Evolutionary conservation across 2,888 invertebrate species (phyloP), one percentile per base, ranked within the genome.

Genomic region (Macaria liturata): DNA sequence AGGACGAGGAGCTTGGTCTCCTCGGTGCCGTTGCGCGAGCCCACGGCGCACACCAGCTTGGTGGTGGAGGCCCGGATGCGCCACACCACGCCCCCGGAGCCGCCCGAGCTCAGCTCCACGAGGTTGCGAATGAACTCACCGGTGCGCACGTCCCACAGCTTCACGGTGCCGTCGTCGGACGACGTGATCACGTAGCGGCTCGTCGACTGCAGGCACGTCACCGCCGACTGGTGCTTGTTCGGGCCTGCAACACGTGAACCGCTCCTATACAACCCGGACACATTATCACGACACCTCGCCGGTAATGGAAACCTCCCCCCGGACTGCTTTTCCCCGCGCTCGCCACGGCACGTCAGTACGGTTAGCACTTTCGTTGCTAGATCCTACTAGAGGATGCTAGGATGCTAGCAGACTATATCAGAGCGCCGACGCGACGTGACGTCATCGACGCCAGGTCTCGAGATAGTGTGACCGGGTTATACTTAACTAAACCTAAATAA

Each of bases 71-170:
- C 98, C 30, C 94, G 89, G 66, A 99, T 98, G 49, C 99, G 94
- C 99, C 99, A 99, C 9, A 99, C 99, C 30, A 99, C 99, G 47
- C 99, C 99, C 3, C 99, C 99, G 47, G 97, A 97, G 3, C 99
- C 99, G 32, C 99, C 98, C 67, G 98, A 98, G 61, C 97, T 96
- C 65, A 99, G 92, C 45, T 97, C 95, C 59, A 99, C 98, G 65
- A 99, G 94, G 91, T 99, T 98, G 64, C 99, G 95, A 67, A 99
- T 96, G 86, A 99, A 99, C 78, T 98, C 98, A 84, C 97, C 98
- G 54, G 98, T 98, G 83, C 96, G 96, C 48, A 99, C 96, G 89
- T 99, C 99, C 99, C 99, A 99, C 59, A 99, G 93, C 88, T 99
- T 99, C 20, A 99, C 99, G 2, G 99, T 99, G 56, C 99, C 99